A percentile compares a stretch with the other conserved stretches of the same genome.
phyloP scores from a whole-genome alignment of 1,140 invertebrate species.

The Bacillus rossius region DNA sequence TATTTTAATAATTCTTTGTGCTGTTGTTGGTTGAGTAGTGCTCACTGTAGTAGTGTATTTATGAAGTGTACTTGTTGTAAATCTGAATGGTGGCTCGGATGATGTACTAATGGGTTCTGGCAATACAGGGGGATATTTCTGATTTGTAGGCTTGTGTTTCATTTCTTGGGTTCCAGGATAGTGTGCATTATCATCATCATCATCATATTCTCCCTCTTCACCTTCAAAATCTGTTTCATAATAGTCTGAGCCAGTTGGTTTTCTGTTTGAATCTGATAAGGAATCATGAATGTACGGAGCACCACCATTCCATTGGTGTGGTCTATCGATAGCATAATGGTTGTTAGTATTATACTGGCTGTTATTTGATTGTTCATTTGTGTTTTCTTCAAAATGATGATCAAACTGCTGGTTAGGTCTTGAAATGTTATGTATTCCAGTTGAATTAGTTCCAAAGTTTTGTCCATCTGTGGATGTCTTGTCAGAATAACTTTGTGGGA shows the following conservation, averaged over 20 bases:
- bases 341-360: no score
- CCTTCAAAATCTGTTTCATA: slow-evolving; percentile 1
- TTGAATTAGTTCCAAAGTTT: no score
- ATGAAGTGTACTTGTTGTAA: slow-evolving; percentile 2
- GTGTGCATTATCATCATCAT: neutral
- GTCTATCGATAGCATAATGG: no score
- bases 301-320: no score
- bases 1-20: slow-evolving; percentile 6
- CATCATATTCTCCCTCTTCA: neutral
- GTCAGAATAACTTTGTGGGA: no score
- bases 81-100: neutral
- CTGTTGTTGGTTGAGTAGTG: neutral
- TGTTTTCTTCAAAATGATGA: no score
- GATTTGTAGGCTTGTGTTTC: neutral
- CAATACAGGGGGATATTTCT: neutral
- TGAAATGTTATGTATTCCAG: no score
- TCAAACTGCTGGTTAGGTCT: no score
- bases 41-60: slow-evolving; percentile 7
- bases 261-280: no score
- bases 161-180: neutral
- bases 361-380: no score
- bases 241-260: neutral
- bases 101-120: neutral
- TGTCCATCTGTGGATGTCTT: no score
- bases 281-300: no score